Evolutionary conservation across 2,113 vertebrate genomes (phyloP).

Genomic region (Choloepus hoffmanni): DNA sequence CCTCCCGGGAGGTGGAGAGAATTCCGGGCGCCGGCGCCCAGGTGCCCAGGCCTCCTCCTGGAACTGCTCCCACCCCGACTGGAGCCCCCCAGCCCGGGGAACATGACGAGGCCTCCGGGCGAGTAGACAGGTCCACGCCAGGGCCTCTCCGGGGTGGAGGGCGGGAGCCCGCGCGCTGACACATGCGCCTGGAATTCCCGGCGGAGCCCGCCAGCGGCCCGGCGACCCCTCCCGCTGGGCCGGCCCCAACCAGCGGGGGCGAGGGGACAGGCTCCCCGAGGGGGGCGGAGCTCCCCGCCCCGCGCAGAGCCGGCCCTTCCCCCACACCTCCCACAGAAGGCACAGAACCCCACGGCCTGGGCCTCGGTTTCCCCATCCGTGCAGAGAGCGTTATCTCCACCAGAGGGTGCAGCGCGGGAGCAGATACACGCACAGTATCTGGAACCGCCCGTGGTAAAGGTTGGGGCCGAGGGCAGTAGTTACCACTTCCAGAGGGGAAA

Average conservation of each 20-base stretch:
- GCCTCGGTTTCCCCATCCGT: background rate
- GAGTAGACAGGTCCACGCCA: background rate
- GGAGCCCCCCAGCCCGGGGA: background rate
- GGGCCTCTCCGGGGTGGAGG: background rate
- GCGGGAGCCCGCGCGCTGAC: background rate
- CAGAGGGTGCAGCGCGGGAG: background rate
- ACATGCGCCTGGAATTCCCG: background rate
- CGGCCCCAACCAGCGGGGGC: background rate
- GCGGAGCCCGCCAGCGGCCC: background rate
- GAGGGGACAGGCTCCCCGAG: fast-evolving
- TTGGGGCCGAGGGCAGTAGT: too few species aligned
- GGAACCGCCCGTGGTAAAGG: background rate
- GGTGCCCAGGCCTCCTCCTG: background rate
- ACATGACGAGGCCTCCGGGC: fast-evolving
- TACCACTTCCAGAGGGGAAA: background rate
- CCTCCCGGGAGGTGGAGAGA: background rate
- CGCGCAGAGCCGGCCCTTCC: fast-evolving
- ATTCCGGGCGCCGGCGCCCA: background rate
- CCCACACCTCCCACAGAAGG: fast-evolving
- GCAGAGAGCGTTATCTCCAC: background rate
- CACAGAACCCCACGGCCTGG: background rate
- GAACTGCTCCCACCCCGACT: background rate
- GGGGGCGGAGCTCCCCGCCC: background rate
- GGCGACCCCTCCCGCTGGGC: background rate
- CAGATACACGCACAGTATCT: background rate